Conservation (phyloP, 2,113 vertebrate species). For the Bungarus multicinctus region DNA sequence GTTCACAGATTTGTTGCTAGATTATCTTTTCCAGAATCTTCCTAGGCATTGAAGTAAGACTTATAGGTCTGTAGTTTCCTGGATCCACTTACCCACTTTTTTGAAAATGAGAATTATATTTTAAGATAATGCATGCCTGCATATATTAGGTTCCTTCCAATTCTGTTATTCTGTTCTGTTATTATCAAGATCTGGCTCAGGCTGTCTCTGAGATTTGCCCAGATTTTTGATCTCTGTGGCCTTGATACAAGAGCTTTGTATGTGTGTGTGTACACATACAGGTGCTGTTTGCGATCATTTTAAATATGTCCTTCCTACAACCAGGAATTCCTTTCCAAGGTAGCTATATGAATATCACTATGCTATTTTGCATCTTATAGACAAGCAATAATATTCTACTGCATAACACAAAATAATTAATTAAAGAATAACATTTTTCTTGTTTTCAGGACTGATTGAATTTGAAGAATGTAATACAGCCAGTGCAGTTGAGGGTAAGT, state of each 20-base stretch:
- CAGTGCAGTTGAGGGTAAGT: slow-evolving; percentile 87
- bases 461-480: slow-evolving; percentile 96
- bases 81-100: no score
- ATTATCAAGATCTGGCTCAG: not conserved
- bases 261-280: not conserved
- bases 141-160: no score
- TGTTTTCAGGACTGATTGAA: slow-evolving; percentile 80
- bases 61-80: no score
- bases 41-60: no score
- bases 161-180: not conserved
- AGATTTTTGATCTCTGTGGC: not conserved
- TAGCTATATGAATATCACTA: not conserved
- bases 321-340: not conserved
- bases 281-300: not conserved
- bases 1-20: no score
- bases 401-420: not conserved
- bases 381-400: not conserved
- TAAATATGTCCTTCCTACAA: not conserved
- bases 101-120: no score
- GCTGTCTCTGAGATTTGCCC: not conserved
- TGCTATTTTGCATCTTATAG: not conserved
- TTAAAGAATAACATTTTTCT: not conserved
- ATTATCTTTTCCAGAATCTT: no score
- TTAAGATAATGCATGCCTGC: no score
- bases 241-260: not conserved